phyloP scores from a whole-genome alignment of 2,888 invertebrate species.

The Beris morrisii region DNA sequence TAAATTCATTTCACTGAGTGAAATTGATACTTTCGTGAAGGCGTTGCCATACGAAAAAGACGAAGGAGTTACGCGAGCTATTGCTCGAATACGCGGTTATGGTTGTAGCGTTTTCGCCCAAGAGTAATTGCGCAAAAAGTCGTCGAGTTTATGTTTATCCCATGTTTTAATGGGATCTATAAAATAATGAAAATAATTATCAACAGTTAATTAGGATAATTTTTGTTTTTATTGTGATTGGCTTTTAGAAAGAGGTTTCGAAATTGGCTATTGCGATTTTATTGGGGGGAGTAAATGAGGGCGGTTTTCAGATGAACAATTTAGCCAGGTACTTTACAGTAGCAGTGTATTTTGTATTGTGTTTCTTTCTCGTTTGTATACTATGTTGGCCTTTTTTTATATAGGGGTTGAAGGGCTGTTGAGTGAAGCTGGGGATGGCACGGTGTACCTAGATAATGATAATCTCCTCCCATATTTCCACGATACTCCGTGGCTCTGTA shows the following conservation, averaged over 20 bases:
- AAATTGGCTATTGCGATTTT: too few species aligned
- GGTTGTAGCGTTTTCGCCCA: background rate
- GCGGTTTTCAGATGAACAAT: too few species aligned
- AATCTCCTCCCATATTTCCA: too few species aligned
- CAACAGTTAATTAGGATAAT: conserved; percentile 34
- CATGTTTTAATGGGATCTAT: conserved; percentile 18
- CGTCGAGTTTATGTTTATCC: conserved; percentile 10
- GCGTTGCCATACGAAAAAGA: conserved; percentile 4
- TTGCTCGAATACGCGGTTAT: conserved; percentile 4
- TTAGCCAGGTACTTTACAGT: too few species aligned
- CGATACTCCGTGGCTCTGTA: too few species aligned
- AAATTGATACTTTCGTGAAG: conserved; percentile 22
- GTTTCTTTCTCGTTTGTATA: too few species aligned
- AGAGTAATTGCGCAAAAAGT: background rate
- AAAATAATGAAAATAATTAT: conserved; percentile 27
- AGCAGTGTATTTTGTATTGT: too few species aligned
- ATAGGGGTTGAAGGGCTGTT: too few species aligned
- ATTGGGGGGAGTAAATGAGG: too few species aligned
- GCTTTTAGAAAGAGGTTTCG: background rate
- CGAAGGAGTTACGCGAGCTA: conserved; percentile 12
- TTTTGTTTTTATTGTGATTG: conserved; percentile 27
- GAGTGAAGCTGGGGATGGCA: too few species aligned
- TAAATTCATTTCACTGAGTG: conserved; percentile 21
- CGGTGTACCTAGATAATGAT: too few species aligned
- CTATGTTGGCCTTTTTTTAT: too few species aligned